Conservation (phyloP, 2,888 invertebrate species). For the Suillia variegata region DNA sequence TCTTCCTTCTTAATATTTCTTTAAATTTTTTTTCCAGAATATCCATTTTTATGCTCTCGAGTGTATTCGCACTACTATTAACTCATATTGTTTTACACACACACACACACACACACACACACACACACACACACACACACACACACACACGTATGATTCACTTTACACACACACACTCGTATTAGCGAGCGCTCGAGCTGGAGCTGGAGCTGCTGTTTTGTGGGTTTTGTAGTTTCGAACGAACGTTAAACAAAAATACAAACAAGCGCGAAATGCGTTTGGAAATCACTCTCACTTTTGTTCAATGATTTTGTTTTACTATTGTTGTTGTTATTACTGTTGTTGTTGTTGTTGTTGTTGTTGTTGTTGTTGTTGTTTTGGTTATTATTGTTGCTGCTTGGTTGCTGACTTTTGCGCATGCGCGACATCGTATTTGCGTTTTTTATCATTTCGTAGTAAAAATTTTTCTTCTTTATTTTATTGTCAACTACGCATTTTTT, state of each 20-base stretch:
- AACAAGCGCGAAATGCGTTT: conserved; percentile 33
- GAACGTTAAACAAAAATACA: conserved; percentile 29
- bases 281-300: conserved; percentile 56
- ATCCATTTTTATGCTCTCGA: too few relatives aligned
- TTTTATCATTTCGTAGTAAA: conserved; percentile 19
- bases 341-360: too few relatives aligned
- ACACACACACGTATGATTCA: not conserved
- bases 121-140: too few relatives aligned
- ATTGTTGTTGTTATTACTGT: conserved; percentile 29
- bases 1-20: too few relatives aligned
- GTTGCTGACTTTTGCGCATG: not conserved
- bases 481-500: not conserved
- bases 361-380: too few relatives aligned
- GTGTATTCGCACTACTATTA: too few relatives aligned
- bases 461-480: not conserved
- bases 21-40: too few relatives aligned
- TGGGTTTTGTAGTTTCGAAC: conserved; percentile 24
- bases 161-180: not conserved
- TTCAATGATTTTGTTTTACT: conserved; percentile 42
- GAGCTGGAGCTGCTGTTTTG: too few relatives aligned
- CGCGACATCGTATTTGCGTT: conserved; percentile 6
- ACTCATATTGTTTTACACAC: too few relatives aligned
- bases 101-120: too few relatives aligned
- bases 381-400: too few relatives aligned
- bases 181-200: too few relatives aligned